Evolutionary conservation across 2,797 vertebrate species (phyloP).

Genomic region (Gallinago nigripennis): DNA sequence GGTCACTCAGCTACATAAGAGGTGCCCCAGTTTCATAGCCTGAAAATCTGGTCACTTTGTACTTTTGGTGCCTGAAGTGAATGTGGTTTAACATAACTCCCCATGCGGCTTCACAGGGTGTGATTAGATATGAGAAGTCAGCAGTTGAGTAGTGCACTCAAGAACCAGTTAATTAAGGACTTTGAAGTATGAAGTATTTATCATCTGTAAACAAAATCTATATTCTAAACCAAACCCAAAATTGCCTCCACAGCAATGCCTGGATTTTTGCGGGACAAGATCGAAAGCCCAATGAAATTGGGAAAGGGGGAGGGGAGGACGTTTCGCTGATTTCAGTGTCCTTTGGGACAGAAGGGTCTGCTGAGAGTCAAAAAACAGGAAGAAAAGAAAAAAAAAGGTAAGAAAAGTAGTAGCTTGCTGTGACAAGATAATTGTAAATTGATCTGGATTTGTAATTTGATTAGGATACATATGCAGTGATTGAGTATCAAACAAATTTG

Average conservation of each 20-base stretch:
- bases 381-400: not conserved
- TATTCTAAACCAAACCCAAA: not conserved
- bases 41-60: not conserved
- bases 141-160: not conserved
- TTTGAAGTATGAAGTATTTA: not conserved
- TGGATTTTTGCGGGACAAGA: not conserved
- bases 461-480: not conserved
- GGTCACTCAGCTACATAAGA: not conserved
- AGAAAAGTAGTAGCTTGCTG: conserved; percentile 12
- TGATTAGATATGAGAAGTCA: not conserved
- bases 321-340: not conserved
- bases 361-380: not conserved
- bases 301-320: not conserved
- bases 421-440: not conserved
- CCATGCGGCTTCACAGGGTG: not conserved
- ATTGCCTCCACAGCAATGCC: not conserved
- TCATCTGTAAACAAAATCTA: not conserved
- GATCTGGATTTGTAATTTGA: not conserved
- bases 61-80: not conserved
- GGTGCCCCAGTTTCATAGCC: not conserved
- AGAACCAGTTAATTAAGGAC: not conserved
- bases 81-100: not conserved
- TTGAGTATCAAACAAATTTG: not conserved
- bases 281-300: not conserved
- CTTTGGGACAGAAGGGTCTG: not conserved